These are phyloP conservation scores for Amazona vittata DNA, from an alignment of 2,113 vertebrate species.

Conservation along the genomic window DNA sequence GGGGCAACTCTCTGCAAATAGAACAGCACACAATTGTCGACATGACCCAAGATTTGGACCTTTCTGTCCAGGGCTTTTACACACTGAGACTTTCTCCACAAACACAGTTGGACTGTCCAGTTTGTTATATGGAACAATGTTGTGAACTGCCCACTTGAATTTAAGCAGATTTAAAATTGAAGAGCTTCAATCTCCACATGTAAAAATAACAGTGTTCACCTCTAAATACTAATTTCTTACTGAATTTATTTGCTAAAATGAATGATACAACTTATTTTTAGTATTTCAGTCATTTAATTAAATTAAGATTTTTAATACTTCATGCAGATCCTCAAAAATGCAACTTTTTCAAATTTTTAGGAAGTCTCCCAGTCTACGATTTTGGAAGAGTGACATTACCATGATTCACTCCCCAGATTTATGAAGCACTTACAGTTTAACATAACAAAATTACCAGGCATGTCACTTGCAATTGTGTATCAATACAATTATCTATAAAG, in stretches of 20 bases:
- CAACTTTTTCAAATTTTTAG: neutral
- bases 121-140: neutral
- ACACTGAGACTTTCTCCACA: neutral
- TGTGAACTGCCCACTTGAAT: neutral
- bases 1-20: neutral
- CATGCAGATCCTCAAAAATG: neutral
- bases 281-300: neutral
- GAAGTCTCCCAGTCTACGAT: neutral
- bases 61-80: neutral
- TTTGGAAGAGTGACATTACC: neutral
- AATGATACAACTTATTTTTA: neutral
- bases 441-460: neutral
- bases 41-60: neutral
- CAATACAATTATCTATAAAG: neutral
- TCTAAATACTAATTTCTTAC: neutral
- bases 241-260: neutral
- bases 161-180: neutral
- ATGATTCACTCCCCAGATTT: neutral
- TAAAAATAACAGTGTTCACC: neutral
- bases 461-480: neutral
- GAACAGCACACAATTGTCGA: neutral
- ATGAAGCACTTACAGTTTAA: neutral
- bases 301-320: neutral
- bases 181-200: neutral
- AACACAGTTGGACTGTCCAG: neutral